These are phyloP conservation scores for Tholera decimalis DNA, from an alignment of 2,888 invertebrate genomes.

Conservation along the genomic window DNA sequence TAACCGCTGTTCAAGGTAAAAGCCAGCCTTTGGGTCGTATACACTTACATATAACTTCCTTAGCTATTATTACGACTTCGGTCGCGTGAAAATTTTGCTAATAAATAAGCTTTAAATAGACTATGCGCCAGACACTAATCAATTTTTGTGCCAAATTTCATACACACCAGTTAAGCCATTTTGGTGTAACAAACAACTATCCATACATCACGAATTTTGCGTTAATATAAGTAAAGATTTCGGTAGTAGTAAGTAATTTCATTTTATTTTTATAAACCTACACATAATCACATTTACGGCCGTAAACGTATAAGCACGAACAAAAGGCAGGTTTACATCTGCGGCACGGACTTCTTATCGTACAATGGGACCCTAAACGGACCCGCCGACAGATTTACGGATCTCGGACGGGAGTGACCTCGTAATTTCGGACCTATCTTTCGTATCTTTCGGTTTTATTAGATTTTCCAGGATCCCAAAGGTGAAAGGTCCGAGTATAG, in stretches of 20 bases:
- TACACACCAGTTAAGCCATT: too few relatives aligned
- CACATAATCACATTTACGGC: conserved; percentile 26
- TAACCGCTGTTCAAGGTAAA: too few relatives aligned
- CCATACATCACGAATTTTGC: too few relatives aligned
- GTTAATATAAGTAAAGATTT: too few relatives aligned
- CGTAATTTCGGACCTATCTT: conserved; percentile 66
- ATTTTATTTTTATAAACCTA: conserved; percentile 37
- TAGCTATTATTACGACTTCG: too few relatives aligned
- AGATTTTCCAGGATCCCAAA: conserved; percentile 62
- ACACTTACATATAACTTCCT: not conserved
- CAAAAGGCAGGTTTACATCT: conserved; percentile 57
- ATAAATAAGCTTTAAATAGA: too few relatives aligned
- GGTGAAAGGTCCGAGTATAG: conserved; percentile 65
- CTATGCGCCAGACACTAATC: too few relatives aligned
- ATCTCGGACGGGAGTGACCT: conserved; percentile 67
- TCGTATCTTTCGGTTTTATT: conserved; percentile 68
- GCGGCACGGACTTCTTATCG: conserved; percentile 60
- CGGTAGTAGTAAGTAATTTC: conserved; percentile 8
- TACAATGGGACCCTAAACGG: conserved; percentile 55
- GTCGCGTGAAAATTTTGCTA: too few relatives aligned
- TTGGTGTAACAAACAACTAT: too few relatives aligned
- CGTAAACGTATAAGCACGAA: conserved; percentile 53
- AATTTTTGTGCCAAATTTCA: too few relatives aligned
- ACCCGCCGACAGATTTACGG: conserved; percentile 69
- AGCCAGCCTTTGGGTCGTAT: too few relatives aligned